Conservation (phyloP, 2,797 vertebrate species). For the Setipinna tenuifilis region DNA sequence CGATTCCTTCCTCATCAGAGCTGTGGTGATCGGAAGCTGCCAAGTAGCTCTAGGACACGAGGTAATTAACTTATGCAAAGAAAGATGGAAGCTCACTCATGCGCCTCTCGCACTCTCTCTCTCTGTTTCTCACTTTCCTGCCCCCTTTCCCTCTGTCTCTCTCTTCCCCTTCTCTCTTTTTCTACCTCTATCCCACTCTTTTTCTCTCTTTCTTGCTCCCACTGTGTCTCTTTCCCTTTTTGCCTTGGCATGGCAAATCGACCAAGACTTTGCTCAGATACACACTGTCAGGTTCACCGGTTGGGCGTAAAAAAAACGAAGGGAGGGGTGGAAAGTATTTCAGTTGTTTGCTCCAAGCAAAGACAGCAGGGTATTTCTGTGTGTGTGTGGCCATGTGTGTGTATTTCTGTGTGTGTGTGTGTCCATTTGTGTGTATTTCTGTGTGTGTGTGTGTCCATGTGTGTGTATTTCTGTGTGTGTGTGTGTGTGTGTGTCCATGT, state of each 20-base stretch:
- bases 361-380: background rate
- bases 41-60: slow-evolving; percentile 58
- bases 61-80: slow-evolving; percentile 71
- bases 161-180: background rate
- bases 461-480: background rate
- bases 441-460: background rate
- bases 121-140: background rate
- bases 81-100: slow-evolving; percentile 32
- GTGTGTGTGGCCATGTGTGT: too few relatives aligned
- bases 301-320: background rate
- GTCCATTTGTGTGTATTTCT: background rate
- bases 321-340: background rate
- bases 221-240: background rate
- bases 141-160: background rate
- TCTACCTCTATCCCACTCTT: background rate
- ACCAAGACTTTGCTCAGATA: background rate
- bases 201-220: background rate
- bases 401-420: too few relatives aligned
- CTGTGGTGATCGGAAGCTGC: slow-evolving; percentile 1
- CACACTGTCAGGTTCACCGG: background rate
- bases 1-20: background rate
- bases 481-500: background rate
- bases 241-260: background rate
- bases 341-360: background rate
- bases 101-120: background rate